Conservation (phyloP, 2,888 invertebrate species). For the Stenichneumon culpator region DNA sequence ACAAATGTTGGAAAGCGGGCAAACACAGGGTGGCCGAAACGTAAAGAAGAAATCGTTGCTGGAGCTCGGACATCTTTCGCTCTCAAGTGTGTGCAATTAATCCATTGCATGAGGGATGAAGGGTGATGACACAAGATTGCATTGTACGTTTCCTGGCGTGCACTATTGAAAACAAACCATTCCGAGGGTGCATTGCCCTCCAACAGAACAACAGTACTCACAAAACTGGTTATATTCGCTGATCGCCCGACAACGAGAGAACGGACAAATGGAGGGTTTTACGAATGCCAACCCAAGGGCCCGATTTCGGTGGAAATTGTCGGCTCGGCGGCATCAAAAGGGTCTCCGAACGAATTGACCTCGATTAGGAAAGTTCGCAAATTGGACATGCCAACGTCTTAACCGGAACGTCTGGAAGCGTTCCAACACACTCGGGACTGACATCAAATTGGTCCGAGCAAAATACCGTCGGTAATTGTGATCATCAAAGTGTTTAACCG, state of each 20-base stretch:
- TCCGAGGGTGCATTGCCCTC: background rate
- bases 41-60: too few species aligned
- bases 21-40: too few species aligned
- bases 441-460: constrained; percentile 43
- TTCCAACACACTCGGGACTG: background rate
- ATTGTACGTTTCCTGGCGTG: background rate
- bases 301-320: constrained; percentile 57
- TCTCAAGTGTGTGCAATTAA: too few species aligned
- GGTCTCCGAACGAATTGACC: constrained; percentile 69
- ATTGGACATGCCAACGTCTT: constrained; percentile 59
- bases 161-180: constrained; percentile 34
- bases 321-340: constrained; percentile 19
- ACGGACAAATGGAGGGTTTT: constrained; percentile 42
- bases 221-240: background rate
- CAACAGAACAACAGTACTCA: background rate
- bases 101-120: constrained; percentile 7
- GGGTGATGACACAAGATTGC: background rate
- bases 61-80: too few species aligned
- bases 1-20: too few species aligned
- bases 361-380: constrained; percentile 67
- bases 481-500: constrained; percentile 23
- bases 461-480: constrained; percentile 34
- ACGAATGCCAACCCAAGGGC: background rate
- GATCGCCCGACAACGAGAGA: constrained; percentile 24
- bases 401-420: constrained; percentile 28